Evolutionary conservation across 2,113 vertebrate genomes (phyloP), one percentile per base, ranked within the genome.

Genomic region (Papio anubis): DNA sequence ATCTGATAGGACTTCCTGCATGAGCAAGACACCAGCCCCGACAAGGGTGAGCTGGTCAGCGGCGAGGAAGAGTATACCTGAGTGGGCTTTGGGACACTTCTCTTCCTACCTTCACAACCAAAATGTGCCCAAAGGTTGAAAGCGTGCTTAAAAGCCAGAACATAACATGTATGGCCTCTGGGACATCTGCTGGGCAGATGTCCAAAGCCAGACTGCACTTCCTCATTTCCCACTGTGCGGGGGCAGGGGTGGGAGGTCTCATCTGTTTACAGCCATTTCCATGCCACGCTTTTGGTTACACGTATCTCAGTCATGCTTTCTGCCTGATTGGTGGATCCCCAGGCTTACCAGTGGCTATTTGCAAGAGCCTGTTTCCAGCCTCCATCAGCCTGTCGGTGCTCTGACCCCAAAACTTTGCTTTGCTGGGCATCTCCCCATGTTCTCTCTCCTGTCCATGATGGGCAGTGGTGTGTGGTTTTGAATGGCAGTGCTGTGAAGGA

Each of bases 21-120:
- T 0, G 99, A 99, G 66, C 98, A 99, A 10, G 99, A 99, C n/a
- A 99, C 99, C 0, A 98, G 98, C 30, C 98, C 98, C 0, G 99
- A 99, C 0, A 98, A 99, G 21, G 98, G 99, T 8, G 99, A 99
- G 96, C 99, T 99, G 38, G 99, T 99, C 97, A 99, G 99, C 4
- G 99, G 99, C 0, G 99, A 99, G 50, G 99, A 99, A 40, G 99
- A 99, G 97, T 99, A 99, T 59, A 98, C 98, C 93, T 99, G 98
- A 99, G 85, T 57, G 35, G 61, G 7, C n/a, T 52, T 5, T 2
- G 1, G 85, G 32, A 61, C 1, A 25, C 59, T 11, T 7, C 91
- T 92, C 97, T 32, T 93, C 76, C 94, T 73, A 97, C 91, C 80
- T 61, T 93, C 2, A 0, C 92, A 93, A 95, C 98, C 98, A 97